phyloP scores from a whole-genome alignment of 2,113 vertebrate genomes.

The Ciconia boyciana region DNA sequence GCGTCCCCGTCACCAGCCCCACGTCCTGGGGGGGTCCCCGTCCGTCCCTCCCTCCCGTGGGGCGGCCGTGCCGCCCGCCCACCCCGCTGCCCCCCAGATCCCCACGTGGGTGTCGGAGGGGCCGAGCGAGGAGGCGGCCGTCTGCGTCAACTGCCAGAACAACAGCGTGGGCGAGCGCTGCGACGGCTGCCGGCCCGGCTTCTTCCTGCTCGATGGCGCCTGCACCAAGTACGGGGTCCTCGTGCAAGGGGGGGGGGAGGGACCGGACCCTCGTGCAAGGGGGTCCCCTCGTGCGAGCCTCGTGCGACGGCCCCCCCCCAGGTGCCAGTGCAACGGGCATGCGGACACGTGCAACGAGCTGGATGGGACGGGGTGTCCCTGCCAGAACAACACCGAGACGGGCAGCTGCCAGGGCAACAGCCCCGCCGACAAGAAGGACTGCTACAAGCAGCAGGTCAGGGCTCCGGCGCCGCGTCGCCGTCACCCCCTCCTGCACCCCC shows the following conservation, averaged over 20 bases:
- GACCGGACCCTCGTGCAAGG: no score
- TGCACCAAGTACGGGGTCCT: conserved; percentile 83
- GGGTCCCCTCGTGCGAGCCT: no score
- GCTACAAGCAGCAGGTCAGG: neutral
- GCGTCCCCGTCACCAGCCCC: neutral
- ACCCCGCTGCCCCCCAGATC: conserved; percentile 65
- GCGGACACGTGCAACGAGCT: neutral
- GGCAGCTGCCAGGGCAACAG: neutral
- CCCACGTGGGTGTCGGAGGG: conserved; percentile 83
- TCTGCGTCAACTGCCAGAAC: conserved; percentile 91
- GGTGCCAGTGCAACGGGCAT: neutral
- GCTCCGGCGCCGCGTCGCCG: no score
- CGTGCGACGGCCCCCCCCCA: neutral
- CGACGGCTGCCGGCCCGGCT: conserved; percentile 87
- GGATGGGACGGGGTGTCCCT: neutral
- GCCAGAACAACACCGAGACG: neutral
- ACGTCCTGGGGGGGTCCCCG: neutral
- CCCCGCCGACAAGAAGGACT: neutral
- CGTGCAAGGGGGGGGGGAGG: neutral
- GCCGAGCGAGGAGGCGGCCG: conserved; percentile 82
- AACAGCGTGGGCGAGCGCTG: conserved; percentile 90
- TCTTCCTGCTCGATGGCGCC: conserved; percentile 86
- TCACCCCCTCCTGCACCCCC: no score
- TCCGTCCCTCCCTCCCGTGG: neutral
- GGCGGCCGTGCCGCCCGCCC: neutral